Base-by-base conservation (phyloP, 2,797 vertebrate genomes). In the Dicrostonyx torquatus region DNA sequence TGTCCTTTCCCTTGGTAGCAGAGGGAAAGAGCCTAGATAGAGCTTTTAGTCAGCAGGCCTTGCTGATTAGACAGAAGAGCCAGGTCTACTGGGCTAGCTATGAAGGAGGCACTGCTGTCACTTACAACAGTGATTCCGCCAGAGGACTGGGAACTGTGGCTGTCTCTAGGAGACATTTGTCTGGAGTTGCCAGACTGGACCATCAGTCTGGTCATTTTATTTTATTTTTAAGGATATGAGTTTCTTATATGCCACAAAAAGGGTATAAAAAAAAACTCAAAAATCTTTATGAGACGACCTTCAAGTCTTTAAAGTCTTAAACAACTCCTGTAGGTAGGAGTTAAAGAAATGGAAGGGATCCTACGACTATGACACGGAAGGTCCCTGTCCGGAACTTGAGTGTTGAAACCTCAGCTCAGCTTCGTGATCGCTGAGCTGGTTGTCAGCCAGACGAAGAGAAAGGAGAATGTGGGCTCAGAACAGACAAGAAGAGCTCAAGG, bases 221-320 rank as follows among this genome's bases (percentile, higher is more conserved):
- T 82, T 43, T 58, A 58, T 58, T 87, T 82, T 55, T 79, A 68
- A n/a, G 15, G n/a, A 58, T 17, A 62, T 24, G 26, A 50, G 53
- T 43, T 6, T 92, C 66, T 53, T 88, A 7, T 31, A 70, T 92
- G 43, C 60, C 17, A 73, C 84, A 24, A 79, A 73, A 84, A 87
- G 84, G 15, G 5, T 45, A 34, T 50, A 45, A 90, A 80, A n/a
- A 58, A 58, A 58, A 58, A 6, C 13, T 87, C 4, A 55, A 12
- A 48, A 48, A 92, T 13, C 4, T 91, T 94, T 73, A 78, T 76
- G 73, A 95, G 34, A 2, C 20, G 43, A 94, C 13, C 43, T 89
- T 53, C 62, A 68, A 72, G 14, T 72, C n/a, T 88, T 89, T 79
- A 77, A 72, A 68, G 84, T 88, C 40, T 78, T 22, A 87, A 96